Base-by-base conservation (phyloP, 2,113 vertebrate genomes). In the Zosterops japonicus region DNA sequence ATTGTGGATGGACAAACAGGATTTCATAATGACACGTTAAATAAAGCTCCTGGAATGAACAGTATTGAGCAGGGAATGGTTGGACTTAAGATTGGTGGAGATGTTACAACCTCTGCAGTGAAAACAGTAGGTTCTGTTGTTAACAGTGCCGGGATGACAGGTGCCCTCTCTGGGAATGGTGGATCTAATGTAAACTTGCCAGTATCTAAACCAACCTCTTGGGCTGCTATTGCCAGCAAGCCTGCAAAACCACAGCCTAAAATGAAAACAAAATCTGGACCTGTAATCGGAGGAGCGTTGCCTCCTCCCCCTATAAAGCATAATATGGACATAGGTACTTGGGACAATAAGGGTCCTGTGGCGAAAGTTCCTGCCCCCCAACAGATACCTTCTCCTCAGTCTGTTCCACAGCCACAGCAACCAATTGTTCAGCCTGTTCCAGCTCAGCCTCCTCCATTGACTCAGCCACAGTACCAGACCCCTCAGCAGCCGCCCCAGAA, bases 271-370 rank as follows among this genome's bases (percentile, higher is more conserved):
- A 99, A 99, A 97, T 96, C 98, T 2, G 99, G 99, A 70, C 98
- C 99, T 91, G 95, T 97, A 77, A 96, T 98, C 0, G 98, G 98
- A 42, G 98, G 98, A 17, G 97, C 98, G 0, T 97, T 99, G 63
- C 99, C 98, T 29, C 99, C 99, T 5, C 99, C 99, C 1, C 99
- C 99, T 46, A 99, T 99, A 95, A 99, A 99, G 97, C 99, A 99
- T 97, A 99, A 99, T 91, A 99, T 99, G 99, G 99, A 99, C 98
- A 99, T 99, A 75, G 99, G 99, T 94, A 99, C 99, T 79, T 99
- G 99, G 99, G 99, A 99, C 72, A 99, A 99, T 94, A 99, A 99
- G 90, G 99, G 99, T 84, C 98, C 99, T 22, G 97, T 98, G 95
- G 97, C 98, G 60, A 99, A 99, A 97, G 98, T 98, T 90, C 97